Evolutionary conservation across 2,797 vertebrate genomes (phyloP).

Genomic region (Remorina albescens): DNA sequence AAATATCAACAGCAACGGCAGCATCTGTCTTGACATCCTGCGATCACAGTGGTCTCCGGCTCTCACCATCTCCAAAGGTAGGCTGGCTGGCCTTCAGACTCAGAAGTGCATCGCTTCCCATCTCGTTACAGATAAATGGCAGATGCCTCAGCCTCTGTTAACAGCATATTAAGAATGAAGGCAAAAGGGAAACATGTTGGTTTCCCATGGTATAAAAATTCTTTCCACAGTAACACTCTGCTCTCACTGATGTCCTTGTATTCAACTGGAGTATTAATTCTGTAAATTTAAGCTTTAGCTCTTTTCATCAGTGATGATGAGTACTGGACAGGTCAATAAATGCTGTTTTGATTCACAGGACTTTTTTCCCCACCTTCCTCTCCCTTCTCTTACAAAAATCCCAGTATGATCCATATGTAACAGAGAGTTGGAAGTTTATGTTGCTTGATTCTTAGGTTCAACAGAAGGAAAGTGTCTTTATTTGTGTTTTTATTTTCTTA

Average conservation of each 20-base stretch:
- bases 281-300: constrained; percentile 33
- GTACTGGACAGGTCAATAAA: not conserved
- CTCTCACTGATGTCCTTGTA: constrained; percentile 4
- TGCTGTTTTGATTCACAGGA: too few relatives aligned
- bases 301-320: constrained; percentile 1
- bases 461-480: not conserved
- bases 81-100: not conserved
- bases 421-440: not conserved
- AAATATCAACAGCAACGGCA: constrained; percentile 88
- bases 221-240: not conserved
- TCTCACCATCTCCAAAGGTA: constrained; percentile 97
- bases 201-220: not conserved
- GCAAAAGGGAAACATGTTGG: not conserved
- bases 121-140: constrained; percentile 1
- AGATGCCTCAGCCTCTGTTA: not conserved
- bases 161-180: not conserved
- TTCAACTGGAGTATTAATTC: constrained; percentile 4
- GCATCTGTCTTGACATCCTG: constrained; percentile 90
- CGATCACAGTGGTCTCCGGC: constrained; percentile 95
- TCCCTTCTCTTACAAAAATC: too few relatives aligned
- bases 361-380: too few relatives aligned
- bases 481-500: not conserved
- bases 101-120: not conserved
- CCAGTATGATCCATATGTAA: not conserved
- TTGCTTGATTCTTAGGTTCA: not conserved